These are phyloP conservation scores for Bombus huntii DNA, from an alignment of 1,140 invertebrate genomes.

Conservation along the genomic window DNA sequence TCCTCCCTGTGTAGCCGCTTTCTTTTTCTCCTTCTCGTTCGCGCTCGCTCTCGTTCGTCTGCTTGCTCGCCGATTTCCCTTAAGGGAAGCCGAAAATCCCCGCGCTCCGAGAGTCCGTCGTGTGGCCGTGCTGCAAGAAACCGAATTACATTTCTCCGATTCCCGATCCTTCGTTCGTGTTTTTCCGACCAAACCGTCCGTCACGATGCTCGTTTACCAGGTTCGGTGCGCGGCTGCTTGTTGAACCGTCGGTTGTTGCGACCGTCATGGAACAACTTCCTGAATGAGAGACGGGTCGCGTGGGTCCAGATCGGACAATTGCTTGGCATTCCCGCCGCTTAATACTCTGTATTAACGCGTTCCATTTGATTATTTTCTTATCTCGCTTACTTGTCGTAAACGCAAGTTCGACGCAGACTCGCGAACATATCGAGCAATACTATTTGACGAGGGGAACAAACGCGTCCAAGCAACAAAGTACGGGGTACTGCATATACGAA, in stretches of 20 bases:
- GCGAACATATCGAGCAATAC: neutral
- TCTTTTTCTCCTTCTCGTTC: constrained; percentile 39
- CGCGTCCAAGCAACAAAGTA: no score
- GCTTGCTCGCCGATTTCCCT: constrained; percentile 27
- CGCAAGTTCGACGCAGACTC: neutral
- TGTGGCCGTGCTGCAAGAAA: constrained; percentile 50
- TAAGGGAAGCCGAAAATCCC: constrained; percentile 54
- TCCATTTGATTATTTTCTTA: constrained; percentile 6
- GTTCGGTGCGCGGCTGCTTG: constrained; percentile 19
- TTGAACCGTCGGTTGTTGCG: neutral
- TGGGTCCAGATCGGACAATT: constrained; percentile 1
- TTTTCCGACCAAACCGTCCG: constrained; percentile 3
- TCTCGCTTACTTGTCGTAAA: no score
- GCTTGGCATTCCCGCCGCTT: neutral
- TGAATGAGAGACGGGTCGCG: constrained; percentile 10
- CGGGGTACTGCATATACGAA: neutral
- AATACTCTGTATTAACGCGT: neutral
- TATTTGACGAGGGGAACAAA: no score
- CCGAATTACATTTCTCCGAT: constrained; percentile 52
- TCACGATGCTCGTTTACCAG: constrained; percentile 3
- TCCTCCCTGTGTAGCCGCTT: constrained; percentile 6
- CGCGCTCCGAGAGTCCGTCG: constrained; percentile 42
- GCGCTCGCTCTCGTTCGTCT: constrained; percentile 7
- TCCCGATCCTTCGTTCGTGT: constrained; percentile 23
- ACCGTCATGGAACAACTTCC: constrained; percentile 6